Percentiles rank a stretch among this genome's conserved stretches.
phyloP scores from a whole-genome alignment of 2,797 vertebrate species.

The Notolabrus celidotus region DNA sequence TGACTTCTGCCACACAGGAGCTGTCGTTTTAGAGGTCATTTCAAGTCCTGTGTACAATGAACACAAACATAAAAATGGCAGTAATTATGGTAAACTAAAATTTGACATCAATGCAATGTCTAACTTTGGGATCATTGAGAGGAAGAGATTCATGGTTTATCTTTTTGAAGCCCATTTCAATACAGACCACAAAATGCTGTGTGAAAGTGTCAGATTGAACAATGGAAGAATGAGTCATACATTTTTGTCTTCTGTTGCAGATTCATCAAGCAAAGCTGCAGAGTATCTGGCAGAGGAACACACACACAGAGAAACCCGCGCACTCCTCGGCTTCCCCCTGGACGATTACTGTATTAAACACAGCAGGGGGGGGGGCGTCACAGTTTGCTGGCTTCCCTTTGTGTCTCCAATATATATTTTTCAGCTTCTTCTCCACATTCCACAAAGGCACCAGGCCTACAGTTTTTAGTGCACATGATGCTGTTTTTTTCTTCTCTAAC shows the following conservation, averaged over 20 bases:
- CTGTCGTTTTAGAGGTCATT: constrained; percentile 1
- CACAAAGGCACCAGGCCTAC: background rate
- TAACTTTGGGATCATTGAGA: background rate
- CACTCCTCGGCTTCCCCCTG: constrained; percentile 42
- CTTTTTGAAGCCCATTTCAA: constrained; percentile 20
- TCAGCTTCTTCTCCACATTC: background rate
- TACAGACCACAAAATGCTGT: background rate
- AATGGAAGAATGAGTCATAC: constrained; percentile 41
- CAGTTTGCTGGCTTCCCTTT: constrained; percentile 41
- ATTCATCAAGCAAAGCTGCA: constrained; percentile 41
- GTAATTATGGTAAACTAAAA: background rate
- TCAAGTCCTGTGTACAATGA: constrained; percentile 5
- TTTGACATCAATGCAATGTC: too few species aligned
- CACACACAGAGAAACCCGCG: constrained; percentile 40
- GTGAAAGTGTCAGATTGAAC: constrained; percentile 19
- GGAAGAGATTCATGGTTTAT: background rate
- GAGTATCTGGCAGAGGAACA: constrained; percentile 52
- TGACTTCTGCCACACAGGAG: background rate
- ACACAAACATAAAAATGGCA: background rate
- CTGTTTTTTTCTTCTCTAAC: background rate
- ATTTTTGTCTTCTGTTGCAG: constrained; percentile 28
- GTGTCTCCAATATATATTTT: constrained; percentile 4
- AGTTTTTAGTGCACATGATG: background rate
- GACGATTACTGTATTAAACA: constrained; percentile 45
- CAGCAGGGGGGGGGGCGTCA: constrained; percentile 49